Evolutionary conservation across 1,140 invertebrate species (phyloP), one percentile per base, ranked within the genome.

Genomic region (Apis florea): DNA sequence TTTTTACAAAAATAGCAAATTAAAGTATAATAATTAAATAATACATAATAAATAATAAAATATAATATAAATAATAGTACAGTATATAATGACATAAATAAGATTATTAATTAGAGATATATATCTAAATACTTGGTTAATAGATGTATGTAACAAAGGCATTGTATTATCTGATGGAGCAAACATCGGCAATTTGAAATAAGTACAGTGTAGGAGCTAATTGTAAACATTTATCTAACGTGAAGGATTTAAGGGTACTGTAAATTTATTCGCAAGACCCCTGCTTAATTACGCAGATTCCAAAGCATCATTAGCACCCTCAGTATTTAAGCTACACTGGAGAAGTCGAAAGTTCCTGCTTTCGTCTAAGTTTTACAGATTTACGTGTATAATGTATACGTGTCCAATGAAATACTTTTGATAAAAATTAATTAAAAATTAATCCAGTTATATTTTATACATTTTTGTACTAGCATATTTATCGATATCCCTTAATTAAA

Each of bases 281-380:
- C 82, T 85, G 88, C 90, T 91, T 91, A 91, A 91, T 91, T 91
- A 90, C 90, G 84, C 82, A 84, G 86, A 90, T 90, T 90, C 90
- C 90, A 82, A 83, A 82, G 84, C 81, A 86, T 86, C 85, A 81
- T 86, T 86, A 87, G 83, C 83, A 83, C 72, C 66, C 82, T 83
- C 76, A 81, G 80, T 83, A 63, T 77, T 51, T 71, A 83, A 82
- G 79, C 82, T 74, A 69, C 51, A 84, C 67, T 54, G 63, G 75
- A 66, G 85, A 86, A 82, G 88, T 81, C 72, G 81, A 83, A 88
- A 88, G 83, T 87, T 87, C 67, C 58, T 58, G 49, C 71, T 61
- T 63, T 61, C 53, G 21, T 53, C 69, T 10, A 54, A 56, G 10
- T 56, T 58, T n/a, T 12, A 15, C 64, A 19, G 67, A 77, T 77